Conservation (phyloP, 1,140 invertebrate genomes). For the Rhyzopertha dominica region DNA sequence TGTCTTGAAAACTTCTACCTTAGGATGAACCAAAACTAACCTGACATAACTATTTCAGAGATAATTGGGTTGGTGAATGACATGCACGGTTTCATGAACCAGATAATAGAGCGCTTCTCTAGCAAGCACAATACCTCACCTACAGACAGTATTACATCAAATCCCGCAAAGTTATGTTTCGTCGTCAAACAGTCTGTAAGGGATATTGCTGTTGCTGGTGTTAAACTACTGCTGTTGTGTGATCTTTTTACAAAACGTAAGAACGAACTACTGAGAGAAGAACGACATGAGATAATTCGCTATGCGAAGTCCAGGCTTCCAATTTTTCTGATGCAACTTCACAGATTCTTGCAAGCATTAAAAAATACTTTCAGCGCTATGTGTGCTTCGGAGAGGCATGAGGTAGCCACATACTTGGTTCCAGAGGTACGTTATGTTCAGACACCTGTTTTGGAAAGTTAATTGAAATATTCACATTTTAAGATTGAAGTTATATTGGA, state of each 20-base stretch:
- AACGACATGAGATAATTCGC: constrained; percentile 61
- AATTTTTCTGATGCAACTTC: constrained; percentile 58
- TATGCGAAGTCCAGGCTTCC: constrained; percentile 60
- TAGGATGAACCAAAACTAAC: too few relatives aligned
- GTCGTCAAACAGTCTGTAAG: constrained; percentile 56
- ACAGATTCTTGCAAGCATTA: constrained; percentile 54
- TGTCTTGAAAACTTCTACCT: too few relatives aligned
- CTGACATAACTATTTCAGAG: constrained; percentile 45
- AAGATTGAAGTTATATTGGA: constrained; percentile 54
- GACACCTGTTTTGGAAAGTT: too few relatives aligned
- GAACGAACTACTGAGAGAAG: constrained; percentile 51
- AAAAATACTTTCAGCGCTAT: constrained; percentile 55
- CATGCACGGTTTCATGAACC: constrained; percentile 55
- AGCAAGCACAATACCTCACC: constrained; percentile 19
- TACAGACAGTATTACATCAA: constrained; percentile 38
- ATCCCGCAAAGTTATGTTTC: constrained; percentile 56
- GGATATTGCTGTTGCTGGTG: constrained; percentile 54
- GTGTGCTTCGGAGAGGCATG: constrained; percentile 51
- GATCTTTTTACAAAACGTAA: constrained; percentile 58
- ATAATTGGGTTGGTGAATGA: constrained; percentile 57
- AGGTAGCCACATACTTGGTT: constrained; percentile 59
- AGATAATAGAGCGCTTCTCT: constrained; percentile 54
- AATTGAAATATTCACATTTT: constrained; percentile 19
- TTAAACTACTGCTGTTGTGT: constrained; percentile 56
- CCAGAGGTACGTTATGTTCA: constrained; percentile 51